Evolutionary conservation across 2,797 vertebrate genomes (phyloP).

Genomic region (Myripristis murdjan): DNA sequence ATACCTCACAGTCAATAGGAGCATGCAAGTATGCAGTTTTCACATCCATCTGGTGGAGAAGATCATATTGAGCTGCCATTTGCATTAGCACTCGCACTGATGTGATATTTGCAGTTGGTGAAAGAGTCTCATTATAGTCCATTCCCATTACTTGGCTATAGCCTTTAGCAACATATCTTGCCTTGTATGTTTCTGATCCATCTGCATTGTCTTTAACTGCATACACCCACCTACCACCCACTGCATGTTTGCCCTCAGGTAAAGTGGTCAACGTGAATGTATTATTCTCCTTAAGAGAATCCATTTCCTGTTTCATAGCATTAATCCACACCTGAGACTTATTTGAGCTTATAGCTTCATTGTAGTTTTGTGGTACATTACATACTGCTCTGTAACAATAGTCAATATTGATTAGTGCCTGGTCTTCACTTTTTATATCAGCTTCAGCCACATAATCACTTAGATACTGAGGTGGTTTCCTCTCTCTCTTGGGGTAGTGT

Average conservation of each 20-base stretch:
- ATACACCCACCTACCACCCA: slow-evolving; percentile 34
- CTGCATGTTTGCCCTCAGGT: slow-evolving; percentile 29
- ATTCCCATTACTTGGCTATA: background rate
- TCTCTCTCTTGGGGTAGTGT: background rate
- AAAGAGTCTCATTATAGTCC: background rate
- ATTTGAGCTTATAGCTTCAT: background rate
- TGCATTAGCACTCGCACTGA: background rate
- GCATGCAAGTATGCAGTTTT: too few relatives aligned
- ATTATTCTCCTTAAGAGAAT: slow-evolving; percentile 4
- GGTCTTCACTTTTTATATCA: background rate
- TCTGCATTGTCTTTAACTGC: slow-evolving; percentile 28
- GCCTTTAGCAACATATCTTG: slow-evolving; percentile 6
- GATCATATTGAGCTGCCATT: background rate
- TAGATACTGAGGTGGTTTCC: background rate
- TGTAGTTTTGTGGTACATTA: background rate
- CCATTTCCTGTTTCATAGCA: slow-evolving; percentile 8
- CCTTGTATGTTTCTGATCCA: background rate
- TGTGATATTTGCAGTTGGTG: background rate
- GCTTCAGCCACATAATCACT: background rate
- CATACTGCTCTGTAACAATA: background rate
- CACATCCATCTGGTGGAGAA: background rate
- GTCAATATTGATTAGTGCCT: background rate
- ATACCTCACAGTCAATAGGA: too few relatives aligned
- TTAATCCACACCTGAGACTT: background rate
- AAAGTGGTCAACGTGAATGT: slow-evolving; percentile 16